phyloP scores from a whole-genome alignment of 2,888 invertebrate genomes.

The Acanthoscelides obtectus region DNA sequence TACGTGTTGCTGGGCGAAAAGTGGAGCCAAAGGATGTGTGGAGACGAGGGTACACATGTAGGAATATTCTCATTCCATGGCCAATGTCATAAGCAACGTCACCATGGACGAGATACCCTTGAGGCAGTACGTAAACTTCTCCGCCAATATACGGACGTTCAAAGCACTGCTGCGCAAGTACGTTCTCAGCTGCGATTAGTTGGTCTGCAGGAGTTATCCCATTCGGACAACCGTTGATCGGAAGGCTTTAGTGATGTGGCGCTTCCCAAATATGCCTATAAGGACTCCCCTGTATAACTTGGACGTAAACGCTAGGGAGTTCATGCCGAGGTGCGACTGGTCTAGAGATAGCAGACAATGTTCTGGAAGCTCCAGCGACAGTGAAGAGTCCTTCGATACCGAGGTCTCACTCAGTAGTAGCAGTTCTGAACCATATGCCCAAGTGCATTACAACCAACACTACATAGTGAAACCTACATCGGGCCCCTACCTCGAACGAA shows the following conservation, averaged over 20 bases:
- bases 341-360: constrained; percentile 27
- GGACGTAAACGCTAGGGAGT: constrained; percentile 66
- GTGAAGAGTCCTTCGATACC: constrained; percentile 16
- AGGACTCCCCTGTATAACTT: constrained; percentile 35
- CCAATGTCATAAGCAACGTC: no score
- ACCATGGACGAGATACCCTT: constrained; percentile 39
- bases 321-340: constrained; percentile 50
- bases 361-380: constrained; percentile 52
- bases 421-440: constrained; percentile 4
- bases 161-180: constrained; percentile 57
- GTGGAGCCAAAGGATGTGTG: no score
- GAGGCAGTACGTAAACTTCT: constrained; percentile 44
- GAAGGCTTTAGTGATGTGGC: constrained; percentile 9
- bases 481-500: constrained; percentile 9
- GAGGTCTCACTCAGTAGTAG: constrained; percentile 57
- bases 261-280: constrained; percentile 2
- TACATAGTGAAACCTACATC: constrained; percentile 7
- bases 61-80: no score
- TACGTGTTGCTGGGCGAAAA: no score
- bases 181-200: constrained; percentile 56
- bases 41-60: no score
- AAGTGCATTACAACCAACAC: constrained; percentile 2
- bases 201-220: constrained; percentile 69
- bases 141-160: constrained; percentile 53
- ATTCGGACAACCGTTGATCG: constrained; percentile 51